A percentile compares a stretch with the other conserved stretches of the same genome.
These are phyloP conservation scores for Trachurus trachurus DNA, from an alignment of 2,797 vertebrate genomes.

Conservation along the genomic window DNA sequence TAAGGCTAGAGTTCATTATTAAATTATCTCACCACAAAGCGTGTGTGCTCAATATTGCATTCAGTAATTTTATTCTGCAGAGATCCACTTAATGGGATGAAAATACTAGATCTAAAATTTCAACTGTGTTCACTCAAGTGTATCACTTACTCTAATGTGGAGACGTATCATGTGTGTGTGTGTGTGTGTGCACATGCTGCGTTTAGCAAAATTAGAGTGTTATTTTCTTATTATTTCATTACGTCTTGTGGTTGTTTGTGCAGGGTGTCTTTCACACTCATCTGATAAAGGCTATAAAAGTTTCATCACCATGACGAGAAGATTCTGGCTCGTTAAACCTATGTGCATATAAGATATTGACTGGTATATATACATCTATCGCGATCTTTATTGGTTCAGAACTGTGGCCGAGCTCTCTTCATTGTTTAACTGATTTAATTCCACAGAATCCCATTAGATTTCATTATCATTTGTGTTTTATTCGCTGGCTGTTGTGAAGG, in stretches of 20 bases:
- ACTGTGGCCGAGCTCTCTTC: slow-evolving; percentile 59
- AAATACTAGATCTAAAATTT: slow-evolving; percentile 57
- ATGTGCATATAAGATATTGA: slow-evolving; percentile 62
- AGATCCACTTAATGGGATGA: slow-evolving; percentile 63
- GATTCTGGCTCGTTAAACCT: slow-evolving; percentile 41
- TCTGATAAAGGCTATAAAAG: slow-evolving; percentile 46
- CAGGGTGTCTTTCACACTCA: slow-evolving; percentile 17
- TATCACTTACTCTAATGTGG: slow-evolving; percentile 38
- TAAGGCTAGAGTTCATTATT: slow-evolving; percentile 64
- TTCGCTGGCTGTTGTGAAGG: slow-evolving; percentile 65
- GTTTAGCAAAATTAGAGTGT: background rate
- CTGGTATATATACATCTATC: slow-evolving; percentile 45
- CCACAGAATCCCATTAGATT: slow-evolving; percentile 81
- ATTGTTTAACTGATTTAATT: slow-evolving; percentile 81
- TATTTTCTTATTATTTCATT: background rate
- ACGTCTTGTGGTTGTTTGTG: background rate
- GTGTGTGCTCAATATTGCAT: slow-evolving; percentile 49
- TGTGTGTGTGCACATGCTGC: background rate
- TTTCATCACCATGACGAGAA: slow-evolving; percentile 36
- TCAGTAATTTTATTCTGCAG: slow-evolving; percentile 60
- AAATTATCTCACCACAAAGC: slow-evolving; percentile 61
- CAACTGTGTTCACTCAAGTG: slow-evolving; percentile 40
- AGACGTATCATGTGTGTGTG: background rate
- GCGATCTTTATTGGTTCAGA: slow-evolving; percentile 51
- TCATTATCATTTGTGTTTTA: slow-evolving; percentile 81